Conservation (phyloP, 1,140 invertebrate species). For the Aethina tumida region DNA sequence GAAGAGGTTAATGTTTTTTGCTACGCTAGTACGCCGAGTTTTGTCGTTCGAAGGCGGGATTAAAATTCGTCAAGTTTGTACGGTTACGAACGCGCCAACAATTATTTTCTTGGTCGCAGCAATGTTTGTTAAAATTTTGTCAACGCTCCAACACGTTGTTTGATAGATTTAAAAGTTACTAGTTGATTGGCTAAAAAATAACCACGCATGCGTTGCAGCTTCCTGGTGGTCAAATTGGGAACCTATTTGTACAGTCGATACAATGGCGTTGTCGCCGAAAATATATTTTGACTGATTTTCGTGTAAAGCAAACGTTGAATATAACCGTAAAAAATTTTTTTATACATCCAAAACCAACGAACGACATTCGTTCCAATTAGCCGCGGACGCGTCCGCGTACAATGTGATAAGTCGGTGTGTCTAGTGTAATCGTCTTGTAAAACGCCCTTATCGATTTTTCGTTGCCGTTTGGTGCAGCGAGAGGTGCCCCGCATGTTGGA, state of each 20-base stretch:
- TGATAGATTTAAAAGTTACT: conserved; percentile 10
- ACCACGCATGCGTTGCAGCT: conserved; percentile 19
- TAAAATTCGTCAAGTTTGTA: not conserved
- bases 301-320: not conserved
- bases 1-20: conserved; percentile 16
- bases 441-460: conserved; percentile 38
- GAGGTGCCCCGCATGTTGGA: conserved; percentile 24
- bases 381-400: not conserved
- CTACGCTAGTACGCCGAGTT: conserved; percentile 6
- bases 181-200: conserved; percentile 14
- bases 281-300: conserved; percentile 19
- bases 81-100: conserved; percentile 8
- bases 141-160: conserved; percentile 11
- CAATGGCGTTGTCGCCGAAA: conserved; percentile 32
- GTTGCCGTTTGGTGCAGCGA: conserved; percentile 17
- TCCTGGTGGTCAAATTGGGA: conserved; percentile 25
- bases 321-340: not conserved
- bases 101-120: conserved; percentile 3
- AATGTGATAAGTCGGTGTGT: conserved; percentile 6
- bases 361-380: conserved; percentile 1
- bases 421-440: conserved; percentile 19
- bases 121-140: conserved; percentile 3
- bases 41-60: not conserved
- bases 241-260: conserved; percentile 32
- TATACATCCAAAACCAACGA: not conserved